Percentiles rank a stretch among this genome's conserved stretches.
Conservation (phyloP, 2,113 vertebrate species). For the Blennius ocellaris region DNA sequence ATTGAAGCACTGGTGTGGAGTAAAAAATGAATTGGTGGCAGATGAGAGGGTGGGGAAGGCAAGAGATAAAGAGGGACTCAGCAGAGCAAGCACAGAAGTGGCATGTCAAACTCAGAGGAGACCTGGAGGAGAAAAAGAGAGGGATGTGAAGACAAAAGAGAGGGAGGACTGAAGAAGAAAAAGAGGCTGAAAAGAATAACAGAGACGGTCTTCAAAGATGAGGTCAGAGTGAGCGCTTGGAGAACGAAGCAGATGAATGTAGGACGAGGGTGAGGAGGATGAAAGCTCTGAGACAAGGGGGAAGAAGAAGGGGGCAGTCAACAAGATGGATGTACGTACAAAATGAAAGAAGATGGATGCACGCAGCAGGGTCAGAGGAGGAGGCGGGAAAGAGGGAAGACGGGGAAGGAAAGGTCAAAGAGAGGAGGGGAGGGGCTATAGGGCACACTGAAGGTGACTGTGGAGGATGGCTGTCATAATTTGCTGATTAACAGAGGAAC, state of each 20-base stretch:
- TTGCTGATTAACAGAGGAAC: background rate
- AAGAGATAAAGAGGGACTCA: conserved; percentile 37
- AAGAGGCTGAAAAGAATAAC: conserved; percentile 18
- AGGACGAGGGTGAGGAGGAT: conserved; percentile 24
- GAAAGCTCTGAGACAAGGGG: conserved; percentile 20
- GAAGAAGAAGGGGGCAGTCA: conserved; percentile 2
- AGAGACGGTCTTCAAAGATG: conserved; percentile 42
- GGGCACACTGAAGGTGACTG: conserved; percentile 16
- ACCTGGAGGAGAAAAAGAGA: conserved; percentile 35
- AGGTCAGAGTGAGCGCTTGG: conserved; percentile 27
- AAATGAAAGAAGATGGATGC: conserved; percentile 31
- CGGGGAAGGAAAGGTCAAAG: conserved; percentile 12
- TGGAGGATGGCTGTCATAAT: conserved; percentile 16
- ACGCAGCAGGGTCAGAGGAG: conserved; percentile 15
- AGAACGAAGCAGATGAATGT: conserved; percentile 48
- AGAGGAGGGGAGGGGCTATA: background rate
- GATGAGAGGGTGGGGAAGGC: background rate
- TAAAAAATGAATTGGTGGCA: conserved; percentile 17
- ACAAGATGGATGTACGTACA: conserved; percentile 31
- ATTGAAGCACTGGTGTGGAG: conserved; percentile 23
- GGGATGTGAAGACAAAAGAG: conserved; percentile 15
- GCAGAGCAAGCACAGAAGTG: conserved; percentile 46
- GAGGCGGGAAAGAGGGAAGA: conserved; percentile 11
- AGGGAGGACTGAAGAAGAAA: conserved; percentile 24
- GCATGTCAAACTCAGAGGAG: conserved; percentile 41